Conservation (phyloP, 2,797 vertebrate genomes). For the Danio aesculapii region DNA sequence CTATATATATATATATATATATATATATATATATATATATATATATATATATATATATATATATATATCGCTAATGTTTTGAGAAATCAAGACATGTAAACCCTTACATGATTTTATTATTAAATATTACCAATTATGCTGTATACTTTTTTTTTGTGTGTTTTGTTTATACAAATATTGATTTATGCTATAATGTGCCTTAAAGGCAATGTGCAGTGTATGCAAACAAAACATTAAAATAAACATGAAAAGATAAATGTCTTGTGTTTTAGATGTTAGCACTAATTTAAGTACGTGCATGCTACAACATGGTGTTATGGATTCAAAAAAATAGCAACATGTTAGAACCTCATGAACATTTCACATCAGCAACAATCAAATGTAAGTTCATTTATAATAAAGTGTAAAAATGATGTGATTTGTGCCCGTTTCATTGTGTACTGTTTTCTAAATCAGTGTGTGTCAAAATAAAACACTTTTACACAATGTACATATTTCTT, state of each 20-base stretch:
- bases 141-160: neutral
- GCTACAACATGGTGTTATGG: neutral
- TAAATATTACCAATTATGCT: neutral
- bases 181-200: neutral
- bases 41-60: no score
- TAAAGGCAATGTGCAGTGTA: conserved; percentile 4
- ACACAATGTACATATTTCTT: neutral
- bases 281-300: neutral
- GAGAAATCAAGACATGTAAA: neutral
- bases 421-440: neutral
- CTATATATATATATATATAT: neutral
- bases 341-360: neutral
- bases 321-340: neutral
- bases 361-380: neutral
- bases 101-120: neutral
- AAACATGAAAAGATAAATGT: neutral
- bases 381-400: neutral
- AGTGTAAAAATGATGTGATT: neutral
- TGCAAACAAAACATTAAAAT: conserved; percentile 2
- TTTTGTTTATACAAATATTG: neutral
- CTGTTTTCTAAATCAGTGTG: neutral
- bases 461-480: neutral
- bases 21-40: neutral
- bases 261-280: conserved; percentile 1
- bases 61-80: no score